A percentile compares a stretch with the other conserved stretches of the same genome.
Evolutionary conservation across 2,888 invertebrate species (phyloP).

Genomic region (Acleris laterana): DNA sequence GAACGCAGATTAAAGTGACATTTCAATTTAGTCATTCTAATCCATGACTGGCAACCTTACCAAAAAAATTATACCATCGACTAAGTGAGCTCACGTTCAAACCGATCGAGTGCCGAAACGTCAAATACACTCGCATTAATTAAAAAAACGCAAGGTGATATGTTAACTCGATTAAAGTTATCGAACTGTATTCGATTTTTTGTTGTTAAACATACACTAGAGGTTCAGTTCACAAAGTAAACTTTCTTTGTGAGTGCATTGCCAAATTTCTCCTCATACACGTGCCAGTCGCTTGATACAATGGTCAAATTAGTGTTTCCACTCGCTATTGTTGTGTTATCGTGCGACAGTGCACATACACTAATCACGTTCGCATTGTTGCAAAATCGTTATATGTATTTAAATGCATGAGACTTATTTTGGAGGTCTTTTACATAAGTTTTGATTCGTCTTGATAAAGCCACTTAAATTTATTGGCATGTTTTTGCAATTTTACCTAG

Average conservation of each 20-base stretch:
- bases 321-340: constrained; percentile 61
- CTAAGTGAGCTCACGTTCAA: no score
- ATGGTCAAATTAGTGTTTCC: constrained; percentile 66
- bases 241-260: constrained; percentile 78
- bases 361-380: constrained; percentile 44
- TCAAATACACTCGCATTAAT: no score
- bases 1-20: no score
- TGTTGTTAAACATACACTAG: no score
- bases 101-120: no score
- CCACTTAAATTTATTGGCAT: not conserved
- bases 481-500: no score
- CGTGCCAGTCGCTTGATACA: constrained; percentile 60
- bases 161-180: no score
- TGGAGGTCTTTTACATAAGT: not conserved
- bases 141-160: no score
- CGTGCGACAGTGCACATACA: constrained; percentile 50
- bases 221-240: constrained; percentile 60
- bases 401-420: constrained; percentile 16
- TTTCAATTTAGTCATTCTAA: no score
- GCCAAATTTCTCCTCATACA: constrained; percentile 74
- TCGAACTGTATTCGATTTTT: no score
- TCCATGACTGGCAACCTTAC: no score
- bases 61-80: no score
- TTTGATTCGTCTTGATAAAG: constrained; percentile 1
- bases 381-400: constrained; percentile 22